Percentiles rank a stretch among this genome's conserved stretches.
These are phyloP conservation scores for Plusia festucae DNA, from an alignment of 2,888 invertebrate genomes.

Conservation along the genomic window DNA sequence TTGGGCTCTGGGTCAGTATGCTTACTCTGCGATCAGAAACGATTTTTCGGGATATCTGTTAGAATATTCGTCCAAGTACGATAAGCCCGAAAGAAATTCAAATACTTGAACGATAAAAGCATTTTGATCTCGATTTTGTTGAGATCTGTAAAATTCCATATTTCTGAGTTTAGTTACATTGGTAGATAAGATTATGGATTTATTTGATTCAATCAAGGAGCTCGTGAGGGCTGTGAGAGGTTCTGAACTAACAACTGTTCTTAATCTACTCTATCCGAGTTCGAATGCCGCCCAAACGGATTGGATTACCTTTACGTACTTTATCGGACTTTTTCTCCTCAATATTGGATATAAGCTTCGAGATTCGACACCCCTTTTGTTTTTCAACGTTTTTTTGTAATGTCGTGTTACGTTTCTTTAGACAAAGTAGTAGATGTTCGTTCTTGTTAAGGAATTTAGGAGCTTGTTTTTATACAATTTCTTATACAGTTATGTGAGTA, in stretches of 20 bases:
- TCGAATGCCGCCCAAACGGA: slow-evolving; percentile 62
- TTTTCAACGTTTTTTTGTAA: slow-evolving; percentile 29
- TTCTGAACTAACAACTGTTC: slow-evolving; percentile 66
- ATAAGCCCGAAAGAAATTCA: slow-evolving; percentile 76
- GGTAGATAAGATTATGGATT: slow-evolving; percentile 63
- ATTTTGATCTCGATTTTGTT: slow-evolving; percentile 75
- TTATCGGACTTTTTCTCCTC: slow-evolving; percentile 59
- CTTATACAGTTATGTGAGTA: neutral
- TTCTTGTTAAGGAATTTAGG: neutral
- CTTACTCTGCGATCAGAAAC: slow-evolving; percentile 65
- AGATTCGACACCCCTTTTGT: slow-evolving; percentile 52
- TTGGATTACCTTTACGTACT: slow-evolving; percentile 65
- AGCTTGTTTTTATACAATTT: neutral
- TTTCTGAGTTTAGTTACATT: slow-evolving; percentile 59
- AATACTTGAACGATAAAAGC: slow-evolving; percentile 79
- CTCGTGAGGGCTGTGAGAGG: slow-evolving; percentile 54
- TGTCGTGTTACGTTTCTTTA: slow-evolving; percentile 4
- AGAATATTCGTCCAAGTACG: slow-evolving; percentile 77
- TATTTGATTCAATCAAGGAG: slow-evolving; percentile 65
- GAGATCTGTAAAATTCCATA: slow-evolving; percentile 75
- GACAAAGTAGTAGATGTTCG: neutral
- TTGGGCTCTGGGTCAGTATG: slow-evolving; percentile 67
- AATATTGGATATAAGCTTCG: slow-evolving; percentile 58
- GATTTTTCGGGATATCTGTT: slow-evolving; percentile 72
- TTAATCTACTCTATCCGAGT: slow-evolving; percentile 61